Evolutionary conservation across 2,113 vertebrate species (phyloP), one percentile per base, ranked within the genome.

Genomic region (Mobula hypostoma): DNA sequence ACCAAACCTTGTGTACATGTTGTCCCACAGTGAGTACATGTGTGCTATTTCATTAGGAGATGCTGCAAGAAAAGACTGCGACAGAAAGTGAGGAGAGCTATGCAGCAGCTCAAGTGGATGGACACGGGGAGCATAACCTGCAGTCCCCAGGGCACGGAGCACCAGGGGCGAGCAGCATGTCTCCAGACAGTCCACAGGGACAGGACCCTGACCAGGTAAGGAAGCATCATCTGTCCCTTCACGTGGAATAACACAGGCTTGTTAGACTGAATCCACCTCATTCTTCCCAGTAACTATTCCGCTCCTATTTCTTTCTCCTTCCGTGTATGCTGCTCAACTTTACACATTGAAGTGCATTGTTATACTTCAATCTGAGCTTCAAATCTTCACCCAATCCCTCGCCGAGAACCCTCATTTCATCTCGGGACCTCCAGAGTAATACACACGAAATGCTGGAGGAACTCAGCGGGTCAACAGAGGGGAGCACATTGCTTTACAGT

Each of bases 41-140:
- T 90, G 85, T 66, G n/a, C 27, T 29, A 70, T 90, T 94, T 94
- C 94, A 94, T 72, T 96, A 99, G 97, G 98, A 98, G 97, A 99
- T 99, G 98, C 98, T 99, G 96, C 98, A 99, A 97, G 98, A 99
- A 95, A 99, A 99, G 96, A 97, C 97, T 96, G 97, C 98, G 96
- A 97, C 97, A 95, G 98, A 98, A 96, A 97, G 97, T 94, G 98
- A 99, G 95, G 98, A 98, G 95, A 97, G 97, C 95, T 97, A 97
- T 97, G 97, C 97, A 96, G 97, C 95, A 95, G 96, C 96, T 95
- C 97, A 97, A 95, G 95, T 96, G 40, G 94, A 96, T 21, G 96
- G 95, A 95, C 97, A 97, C 95, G 95, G 96, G 7, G 98, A 98
- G 94, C 96, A 96, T 94, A 95, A 95, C 61, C 95, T 97, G n/a